phyloP scores from a whole-genome alignment of 1,140 invertebrate species.

The Hormaphis cornu region DNA sequence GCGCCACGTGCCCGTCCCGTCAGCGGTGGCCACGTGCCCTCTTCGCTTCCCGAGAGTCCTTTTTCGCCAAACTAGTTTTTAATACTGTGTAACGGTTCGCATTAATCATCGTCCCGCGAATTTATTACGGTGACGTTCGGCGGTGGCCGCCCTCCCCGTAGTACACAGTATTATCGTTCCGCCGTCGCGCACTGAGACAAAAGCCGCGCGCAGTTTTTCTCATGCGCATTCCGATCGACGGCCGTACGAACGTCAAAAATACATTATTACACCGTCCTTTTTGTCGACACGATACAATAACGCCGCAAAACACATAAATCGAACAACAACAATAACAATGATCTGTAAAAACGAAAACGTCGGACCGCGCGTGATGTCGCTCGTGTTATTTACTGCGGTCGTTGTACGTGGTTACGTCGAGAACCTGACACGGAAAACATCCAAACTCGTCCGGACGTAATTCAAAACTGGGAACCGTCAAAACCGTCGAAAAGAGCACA shows the following conservation, averaged over 20 bases:
- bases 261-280: too few relatives aligned
- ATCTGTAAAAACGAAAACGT: too few relatives aligned
- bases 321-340: too few relatives aligned
- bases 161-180: background rate
- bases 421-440: too few relatives aligned
- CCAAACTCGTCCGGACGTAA: too few relatives aligned
- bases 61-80: conserved; percentile 29
- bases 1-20: conserved; percentile 1
- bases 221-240: conserved; percentile 13
- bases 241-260: conserved; percentile 8
- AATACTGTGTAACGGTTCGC: conserved; percentile 30
- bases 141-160: background rate
- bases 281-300: too few relatives aligned
- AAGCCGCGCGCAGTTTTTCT: background rate
- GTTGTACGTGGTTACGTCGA: too few relatives aligned
- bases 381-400: too few relatives aligned
- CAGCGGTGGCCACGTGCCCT: background rate
- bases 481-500: too few relatives aligned
- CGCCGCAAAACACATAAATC: too few relatives aligned
- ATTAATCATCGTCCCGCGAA: conserved; percentile 29
- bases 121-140: conserved; percentile 23
- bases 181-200: background rate
- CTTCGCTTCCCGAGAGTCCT: background rate
- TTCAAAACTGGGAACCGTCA: too few relatives aligned
- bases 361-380: too few relatives aligned